phyloP scores from a whole-genome alignment of 2,888 invertebrate species.

The Stegana nigrithorax region DNA sequence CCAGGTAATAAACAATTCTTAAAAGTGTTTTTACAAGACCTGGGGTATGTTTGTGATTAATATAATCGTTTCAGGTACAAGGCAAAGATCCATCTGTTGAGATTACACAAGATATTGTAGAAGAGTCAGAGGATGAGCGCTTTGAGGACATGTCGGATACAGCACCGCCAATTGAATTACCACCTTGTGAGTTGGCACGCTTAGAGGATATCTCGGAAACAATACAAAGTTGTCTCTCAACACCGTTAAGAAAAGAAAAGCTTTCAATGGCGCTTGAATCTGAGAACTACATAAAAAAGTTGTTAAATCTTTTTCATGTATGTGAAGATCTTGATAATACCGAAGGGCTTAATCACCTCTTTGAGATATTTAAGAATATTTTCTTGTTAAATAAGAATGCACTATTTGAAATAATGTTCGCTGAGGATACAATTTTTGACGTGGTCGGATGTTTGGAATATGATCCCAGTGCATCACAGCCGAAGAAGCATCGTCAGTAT shows the following conservation, averaged over 20 bases:
- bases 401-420: constrained; percentile 97
- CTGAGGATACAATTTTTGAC: constrained; percentile 96
- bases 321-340: constrained; percentile 97
- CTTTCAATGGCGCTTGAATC: constrained; percentile 92
- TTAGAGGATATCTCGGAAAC: constrained; percentile 96
- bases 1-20: constrained; percentile 73
- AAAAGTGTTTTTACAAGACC: not conserved
- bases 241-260: constrained; percentile 93
- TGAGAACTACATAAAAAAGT: constrained; percentile 94
- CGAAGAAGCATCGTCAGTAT: constrained; percentile 96
- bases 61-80: constrained; percentile 79
- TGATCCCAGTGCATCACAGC: constrained; percentile 87
- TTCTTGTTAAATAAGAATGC: constrained; percentile 98
- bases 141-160: constrained; percentile 97
- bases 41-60: constrained; percentile 43
- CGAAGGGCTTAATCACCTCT: constrained; percentile 93
- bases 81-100: constrained; percentile 99
- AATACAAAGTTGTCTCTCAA: constrained; percentile 87
- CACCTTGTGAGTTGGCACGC: constrained; percentile 92
- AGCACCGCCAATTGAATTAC: constrained; percentile 93
- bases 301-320: constrained; percentile 94
- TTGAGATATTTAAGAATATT: constrained; percentile 98
- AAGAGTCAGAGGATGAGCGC: constrained; percentile 96
- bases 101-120: constrained; percentile 96
- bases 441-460: constrained; percentile 99